Evolutionary conservation across 2,888 invertebrate species (phyloP), one percentile per base, ranked within the genome.

Genomic region (Volucella inflata): DNA sequence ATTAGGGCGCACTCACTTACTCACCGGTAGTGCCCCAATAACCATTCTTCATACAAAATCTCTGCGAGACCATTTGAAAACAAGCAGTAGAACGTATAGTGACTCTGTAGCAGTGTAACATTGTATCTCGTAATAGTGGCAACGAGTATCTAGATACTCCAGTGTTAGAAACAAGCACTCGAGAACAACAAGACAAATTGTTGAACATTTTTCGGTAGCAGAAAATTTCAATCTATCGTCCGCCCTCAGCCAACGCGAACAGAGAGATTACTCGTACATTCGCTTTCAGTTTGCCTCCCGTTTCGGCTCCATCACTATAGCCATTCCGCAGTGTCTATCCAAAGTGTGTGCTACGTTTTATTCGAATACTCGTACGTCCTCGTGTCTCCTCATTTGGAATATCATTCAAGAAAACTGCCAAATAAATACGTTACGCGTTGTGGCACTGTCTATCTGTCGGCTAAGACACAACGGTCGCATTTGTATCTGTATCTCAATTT

Each of bases 401-500:
- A 84, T 75, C 80, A 84, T 80, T 84, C 84, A 84, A 80, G 75
- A 75, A 77, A 85, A 81, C 76, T 81, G 85, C 85, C 85, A 85
- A 85, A 85, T 85, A 85, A 85, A 85, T 81, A 85, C 81, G 85
- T 81, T 85, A 81, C 85, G 85, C 85, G 51, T 40, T 76, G 85
- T 81, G 76, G 50, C 72, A 77, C 55, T 81, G 76, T 76, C 76
- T 80, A 67, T 77, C 67, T 77, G 76, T 80, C 68, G 67, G 72
- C 59, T 67, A 44, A 36, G 36, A 12, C 50, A 74, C 40, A 70
- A 68, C 79, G 70, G 36, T 75, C 65, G 55, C 51, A 65, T 80
- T 71, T 80, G 62, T 80, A 46, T 77, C 30, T 70, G 36, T 57
- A 59, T 40, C 42, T 48, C 8, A 50, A 46, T 50, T 72, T 51